A percentile compares a stretch with the other conserved stretches of the same genome.
Evolutionary conservation across 1,140 invertebrate species (phyloP).

Genomic region (Drosophila chauvacae): DNA sequence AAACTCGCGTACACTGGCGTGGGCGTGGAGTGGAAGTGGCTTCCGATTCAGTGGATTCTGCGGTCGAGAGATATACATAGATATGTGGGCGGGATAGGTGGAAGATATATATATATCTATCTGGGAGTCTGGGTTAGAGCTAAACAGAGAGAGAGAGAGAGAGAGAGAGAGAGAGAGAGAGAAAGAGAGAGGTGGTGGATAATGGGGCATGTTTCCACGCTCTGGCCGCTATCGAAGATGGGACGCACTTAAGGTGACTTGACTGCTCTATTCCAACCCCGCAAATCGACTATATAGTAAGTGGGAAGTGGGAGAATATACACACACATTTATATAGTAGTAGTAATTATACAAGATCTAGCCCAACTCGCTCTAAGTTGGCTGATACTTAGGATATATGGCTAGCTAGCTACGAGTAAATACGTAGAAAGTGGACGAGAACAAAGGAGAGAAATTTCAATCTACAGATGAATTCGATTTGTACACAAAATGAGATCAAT

Average conservation of each 20-base stretch:
- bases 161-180: slow-evolving; percentile 11
- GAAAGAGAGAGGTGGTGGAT: slow-evolving; percentile 1
- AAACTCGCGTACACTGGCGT: slow-evolving; percentile 14
- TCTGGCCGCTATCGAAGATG: slow-evolving; percentile 19
- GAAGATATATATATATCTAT: slow-evolving; percentile 20
- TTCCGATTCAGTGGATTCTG: slow-evolving; percentile 13
- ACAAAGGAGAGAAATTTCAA: slow-evolving; percentile 34
- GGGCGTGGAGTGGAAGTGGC: slow-evolving; percentile 8
- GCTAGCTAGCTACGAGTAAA: slow-evolving; percentile 28
- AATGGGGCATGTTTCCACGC: slow-evolving; percentile 25
- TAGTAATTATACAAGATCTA: slow-evolving; percentile 15
- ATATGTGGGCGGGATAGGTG: slow-evolving; percentile 24
- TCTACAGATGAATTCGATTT: slow-evolving; percentile 44
- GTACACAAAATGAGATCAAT: slow-evolving; percentile 46
- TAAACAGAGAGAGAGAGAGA: slow-evolving; percentile 10
- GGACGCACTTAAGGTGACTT: slow-evolving; percentile 32
- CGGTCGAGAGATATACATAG: slow-evolving; percentile 25
- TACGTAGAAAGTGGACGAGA: slow-evolving; percentile 27
- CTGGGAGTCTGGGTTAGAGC: slow-evolving; percentile 27
- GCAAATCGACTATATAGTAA: slow-evolving; percentile 11
- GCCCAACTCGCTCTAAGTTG: slow-evolving; percentile 15
- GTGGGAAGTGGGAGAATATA: slow-evolving; percentile 15
- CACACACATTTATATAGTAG: slow-evolving; percentile 14
- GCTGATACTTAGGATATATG: slow-evolving; percentile 9
- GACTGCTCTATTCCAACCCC: slow-evolving; percentile 26